Base-by-base conservation (phyloP, 2,888 invertebrate genomes). In the Melangyna quadrimaculata region DNA sequence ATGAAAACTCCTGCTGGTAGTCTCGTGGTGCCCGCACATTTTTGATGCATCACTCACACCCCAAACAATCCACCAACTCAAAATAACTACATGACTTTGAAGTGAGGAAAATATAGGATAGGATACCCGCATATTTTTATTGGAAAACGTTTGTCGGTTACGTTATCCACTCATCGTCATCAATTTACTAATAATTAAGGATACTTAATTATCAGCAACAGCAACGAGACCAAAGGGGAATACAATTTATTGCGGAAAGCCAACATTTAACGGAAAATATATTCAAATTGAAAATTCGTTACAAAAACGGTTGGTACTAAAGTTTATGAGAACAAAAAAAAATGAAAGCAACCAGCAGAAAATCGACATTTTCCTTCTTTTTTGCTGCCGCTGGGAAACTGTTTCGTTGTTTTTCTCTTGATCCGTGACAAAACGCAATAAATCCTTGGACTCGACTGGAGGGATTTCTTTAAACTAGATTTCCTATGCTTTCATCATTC, bases 171-270 rank as follows among this genome's bases (percentile, higher is more conserved):
- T 72, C 53, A 61, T 59, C 72, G 61, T 74, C 83, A 70, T 84
- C 67, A 67, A 75, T 75, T 84, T 77, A 9, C 80, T 75, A 80
- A 84, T 80, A 84, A 84, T 84, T 84, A 80, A 84, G 80, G 84
- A 84, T 55, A 80, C 84, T 80, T 32, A 24, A n/a, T 48, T 43
- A 70, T 72, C 75, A 75, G 40, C 65, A 29, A 35, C 1, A 43
- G 14, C 22, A 6, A 9, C 10, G 8, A 9, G 24, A 22, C 12
- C 48, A 19, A 32, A 55, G n/a, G 43, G 35, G 55, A 35, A 53
- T 55, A 17, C 19, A 29, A 35, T 48, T n/a, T 32, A 40, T 27
- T 27, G 19, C 43, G 69, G 19, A 43, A 43, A 63, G 29, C 14
- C 35, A 67, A 19, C 57, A 71, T 53, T 79, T 72, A 77, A 77